Percentiles rank a stretch among this genome's conserved stretches.
phyloP scores from a whole-genome alignment of 2,888 invertebrate genomes.

The Hydriomena furcata region DNA sequence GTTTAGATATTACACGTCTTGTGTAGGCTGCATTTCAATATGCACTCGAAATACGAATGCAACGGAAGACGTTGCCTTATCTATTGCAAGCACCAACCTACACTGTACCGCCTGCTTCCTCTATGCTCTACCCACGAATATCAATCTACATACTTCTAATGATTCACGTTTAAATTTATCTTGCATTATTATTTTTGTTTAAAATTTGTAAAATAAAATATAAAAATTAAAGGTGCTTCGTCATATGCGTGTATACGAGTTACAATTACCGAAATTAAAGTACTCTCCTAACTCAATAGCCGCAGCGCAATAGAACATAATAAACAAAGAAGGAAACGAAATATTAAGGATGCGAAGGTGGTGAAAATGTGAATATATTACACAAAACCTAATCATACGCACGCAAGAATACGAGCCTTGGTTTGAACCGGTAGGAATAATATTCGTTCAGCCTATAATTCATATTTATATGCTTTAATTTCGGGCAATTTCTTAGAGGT shows the following conservation, averaged over 20 bases:
- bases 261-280: slow-evolving; percentile 18
- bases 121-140: background rate
- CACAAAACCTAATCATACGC: slow-evolving; percentile 77
- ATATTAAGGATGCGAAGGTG: slow-evolving; percentile 76
- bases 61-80: slow-evolving; percentile 48
- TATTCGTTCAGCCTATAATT: slow-evolving; percentile 77
- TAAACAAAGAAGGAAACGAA: slow-evolving; percentile 65
- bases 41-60: slow-evolving; percentile 38
- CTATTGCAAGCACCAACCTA: slow-evolving; percentile 33
- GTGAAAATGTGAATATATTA: slow-evolving; percentile 82
- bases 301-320: slow-evolving; percentile 37
- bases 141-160: no score
- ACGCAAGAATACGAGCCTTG: slow-evolving; percentile 71
- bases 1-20: slow-evolving; percentile 44
- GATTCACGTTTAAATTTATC: background rate
- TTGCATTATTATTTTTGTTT: no score
- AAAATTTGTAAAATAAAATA: no score
- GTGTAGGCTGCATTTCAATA: slow-evolving; percentile 38
- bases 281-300: slow-evolving; percentile 24
- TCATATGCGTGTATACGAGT: no score
- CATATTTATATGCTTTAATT: slow-evolving; percentile 74
- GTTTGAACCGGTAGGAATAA: slow-evolving; percentile 62
- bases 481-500: slow-evolving; percentile 58
- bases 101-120: slow-evolving; percentile 5
- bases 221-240: no score